These are phyloP conservation scores for Thamnophis sirtalis DNA, from an alignment of 2,113 vertebrate genomes.

Conservation along the genomic window DNA sequence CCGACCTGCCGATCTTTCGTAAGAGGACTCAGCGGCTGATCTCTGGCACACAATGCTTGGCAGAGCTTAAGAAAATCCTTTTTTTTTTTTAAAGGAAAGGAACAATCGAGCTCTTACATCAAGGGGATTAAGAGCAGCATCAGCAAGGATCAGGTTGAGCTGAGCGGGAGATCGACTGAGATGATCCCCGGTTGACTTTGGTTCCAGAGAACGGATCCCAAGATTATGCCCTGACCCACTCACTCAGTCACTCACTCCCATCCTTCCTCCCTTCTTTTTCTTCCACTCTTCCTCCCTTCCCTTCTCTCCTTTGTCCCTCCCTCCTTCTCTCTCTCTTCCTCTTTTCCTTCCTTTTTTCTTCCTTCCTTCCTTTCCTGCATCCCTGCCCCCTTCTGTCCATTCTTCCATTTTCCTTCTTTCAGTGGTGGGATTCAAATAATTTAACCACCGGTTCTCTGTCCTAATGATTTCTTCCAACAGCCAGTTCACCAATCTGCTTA, in stretches of 20 bases:
- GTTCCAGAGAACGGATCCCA: neutral
- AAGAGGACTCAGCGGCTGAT: neutral
- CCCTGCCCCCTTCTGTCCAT: no score
- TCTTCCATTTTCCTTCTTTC: fast-evolving
- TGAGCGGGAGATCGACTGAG: neutral
- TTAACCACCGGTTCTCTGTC: no score
- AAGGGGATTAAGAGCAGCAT: neutral
- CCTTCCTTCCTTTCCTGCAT: no score
- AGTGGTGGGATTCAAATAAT: no score
- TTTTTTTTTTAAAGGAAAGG: neutral
- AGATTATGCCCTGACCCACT: neutral
- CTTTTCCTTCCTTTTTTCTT: no score
- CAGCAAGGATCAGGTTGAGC: neutral
- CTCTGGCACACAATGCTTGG: neutral
- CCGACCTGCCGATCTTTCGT: no score
- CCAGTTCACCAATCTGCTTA: no score
- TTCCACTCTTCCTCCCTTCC: fast-evolving
- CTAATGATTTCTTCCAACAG: no score
- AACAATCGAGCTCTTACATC: neutral
- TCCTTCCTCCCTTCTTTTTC: no score
- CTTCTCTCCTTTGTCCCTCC: fast-evolving
- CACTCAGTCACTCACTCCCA: no score
- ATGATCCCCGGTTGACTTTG: neutral
- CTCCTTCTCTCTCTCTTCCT: fast-evolving
- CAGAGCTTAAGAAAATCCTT: neutral